phyloP scores from a whole-genome alignment of 2,113 vertebrate species.

The Onychostruthus taczanowskii region DNA sequence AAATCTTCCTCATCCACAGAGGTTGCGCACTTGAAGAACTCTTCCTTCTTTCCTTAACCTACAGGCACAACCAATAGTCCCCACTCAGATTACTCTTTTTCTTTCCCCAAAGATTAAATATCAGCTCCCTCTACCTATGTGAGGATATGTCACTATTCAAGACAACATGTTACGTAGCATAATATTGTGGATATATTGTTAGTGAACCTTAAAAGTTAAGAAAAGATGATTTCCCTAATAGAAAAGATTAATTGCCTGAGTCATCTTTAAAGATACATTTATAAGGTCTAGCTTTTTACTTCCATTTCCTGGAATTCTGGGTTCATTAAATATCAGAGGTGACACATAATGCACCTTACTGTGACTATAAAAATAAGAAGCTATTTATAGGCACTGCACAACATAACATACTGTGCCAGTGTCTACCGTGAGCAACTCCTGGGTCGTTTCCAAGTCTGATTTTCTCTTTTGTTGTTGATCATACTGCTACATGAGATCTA shows the following conservation, averaged over 20 bases:
- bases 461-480: not conserved
- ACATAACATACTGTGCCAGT: not conserved
- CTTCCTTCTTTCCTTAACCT: not conserved
- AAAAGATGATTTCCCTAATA: not conserved
- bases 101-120: not conserved
- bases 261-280: not conserved
- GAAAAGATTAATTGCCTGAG: not conserved
- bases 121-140: not conserved
- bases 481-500: not conserved
- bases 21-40: not conserved
- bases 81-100: not conserved
- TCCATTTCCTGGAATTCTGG: constrained; percentile 29
- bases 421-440: not conserved
- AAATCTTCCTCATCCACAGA: not conserved
- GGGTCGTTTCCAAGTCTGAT: not conserved
- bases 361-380: constrained; percentile 17
- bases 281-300: not conserved
- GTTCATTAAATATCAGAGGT: constrained; percentile 45
- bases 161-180: not conserved
- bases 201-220: not conserved
- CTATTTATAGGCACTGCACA: constrained; percentile 3
- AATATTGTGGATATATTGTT: not conserved
- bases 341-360: not conserved
- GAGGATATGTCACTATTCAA: not conserved
- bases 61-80: not conserved